Conservation (phyloP, 37 sponge, comb jelly and placozoan genomes). For the Halisarca cf. caerulea region DNA sequence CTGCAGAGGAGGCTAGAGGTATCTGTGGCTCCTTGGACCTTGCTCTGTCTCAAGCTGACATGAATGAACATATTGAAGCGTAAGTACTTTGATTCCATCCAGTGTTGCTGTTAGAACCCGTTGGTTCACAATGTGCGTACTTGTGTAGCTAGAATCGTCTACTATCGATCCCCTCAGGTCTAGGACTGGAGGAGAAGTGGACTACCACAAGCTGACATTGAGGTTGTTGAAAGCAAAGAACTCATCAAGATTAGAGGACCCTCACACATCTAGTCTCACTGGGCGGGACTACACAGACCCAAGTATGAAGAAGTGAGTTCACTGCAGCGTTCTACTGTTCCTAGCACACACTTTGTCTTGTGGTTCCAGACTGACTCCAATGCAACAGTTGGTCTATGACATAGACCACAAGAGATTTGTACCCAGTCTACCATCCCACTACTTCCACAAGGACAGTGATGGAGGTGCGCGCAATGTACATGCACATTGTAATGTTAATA, state of each 20-base stretch:
- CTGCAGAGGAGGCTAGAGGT: slow-evolving; percentile 34
- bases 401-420: slow-evolving; percentile 36
- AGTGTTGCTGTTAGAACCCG: not conserved
- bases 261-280: slow-evolving; percentile 21
- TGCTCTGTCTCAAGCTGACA: slow-evolving; percentile 11
- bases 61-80: not conserved
- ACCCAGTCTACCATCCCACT: slow-evolving; percentile 44
- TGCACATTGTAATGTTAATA: too few species aligned
- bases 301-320: slow-evolving; percentile 17
- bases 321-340: not conserved
- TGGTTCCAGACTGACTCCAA: slow-evolving; percentile 50
- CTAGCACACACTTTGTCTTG: too few species aligned
- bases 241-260: not conserved
- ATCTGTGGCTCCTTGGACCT: slow-evolving; percentile 50
- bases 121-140: too few species aligned
- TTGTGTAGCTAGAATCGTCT: too few species aligned
- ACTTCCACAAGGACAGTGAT: slow-evolving; percentile 27
- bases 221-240: slow-evolving; percentile 38
- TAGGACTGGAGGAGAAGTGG: slow-evolving; percentile 70
- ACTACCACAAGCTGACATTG: slow-evolving; percentile 86
- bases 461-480: slow-evolving; percentile 46
- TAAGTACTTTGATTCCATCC: not conserved
- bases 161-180: slow-evolving; percentile 34
- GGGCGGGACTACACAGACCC: slow-evolving; percentile 21
- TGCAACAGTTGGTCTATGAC: slow-evolving; percentile 46